These are phyloP conservation scores for Porites australiensis DNA, from an alignment of 64 coral and sea anemone genomes.

Conservation along the genomic window DNA sequence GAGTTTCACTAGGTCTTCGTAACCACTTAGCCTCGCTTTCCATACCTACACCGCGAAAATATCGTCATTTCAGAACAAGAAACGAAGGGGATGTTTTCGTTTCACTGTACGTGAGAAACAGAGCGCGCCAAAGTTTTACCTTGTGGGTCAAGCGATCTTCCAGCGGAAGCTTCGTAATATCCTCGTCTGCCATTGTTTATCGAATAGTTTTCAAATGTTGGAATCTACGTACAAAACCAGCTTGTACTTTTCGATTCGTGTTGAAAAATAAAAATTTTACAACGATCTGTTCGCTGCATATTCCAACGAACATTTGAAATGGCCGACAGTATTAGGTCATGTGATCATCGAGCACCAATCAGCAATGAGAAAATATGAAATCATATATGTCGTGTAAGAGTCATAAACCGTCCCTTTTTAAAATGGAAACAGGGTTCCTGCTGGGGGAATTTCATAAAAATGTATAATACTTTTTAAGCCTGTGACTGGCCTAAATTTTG, in stretches of 20 bases:
- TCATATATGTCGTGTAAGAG: not conserved
- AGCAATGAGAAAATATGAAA: not conserved
- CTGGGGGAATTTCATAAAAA: too few relatives aligned
- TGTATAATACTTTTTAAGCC: too few relatives aligned
- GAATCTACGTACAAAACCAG: constrained; percentile 22
- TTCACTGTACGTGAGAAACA: not conserved
- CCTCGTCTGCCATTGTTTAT: constrained; percentile 76
- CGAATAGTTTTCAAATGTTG: not conserved
- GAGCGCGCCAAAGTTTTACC: constrained; percentile 57
- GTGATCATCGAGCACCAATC: constrained; percentile 31
- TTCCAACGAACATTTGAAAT: constrained; percentile 62
- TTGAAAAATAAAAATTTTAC: constrained; percentile 30
- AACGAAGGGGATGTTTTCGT: not conserved
- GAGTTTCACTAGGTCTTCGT: constrained; percentile 88
- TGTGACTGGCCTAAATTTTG: too few relatives aligned
- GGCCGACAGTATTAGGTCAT: not conserved
- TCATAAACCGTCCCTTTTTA: not conserved
- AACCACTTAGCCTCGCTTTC: constrained; percentile 97
- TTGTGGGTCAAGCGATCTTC: constrained; percentile 90
- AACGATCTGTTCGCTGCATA: not conserved
- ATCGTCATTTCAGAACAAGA: not conserved
- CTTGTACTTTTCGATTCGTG: not conserved
- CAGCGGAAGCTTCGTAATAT: constrained; percentile 83
- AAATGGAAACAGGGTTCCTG: not conserved
- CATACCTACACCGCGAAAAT: constrained; percentile 75